A percentile compares a stretch with the other conserved stretches of the same genome.
phyloP scores from a whole-genome alignment of 2,888 invertebrate genomes.

The Leucophenga montana region DNA sequence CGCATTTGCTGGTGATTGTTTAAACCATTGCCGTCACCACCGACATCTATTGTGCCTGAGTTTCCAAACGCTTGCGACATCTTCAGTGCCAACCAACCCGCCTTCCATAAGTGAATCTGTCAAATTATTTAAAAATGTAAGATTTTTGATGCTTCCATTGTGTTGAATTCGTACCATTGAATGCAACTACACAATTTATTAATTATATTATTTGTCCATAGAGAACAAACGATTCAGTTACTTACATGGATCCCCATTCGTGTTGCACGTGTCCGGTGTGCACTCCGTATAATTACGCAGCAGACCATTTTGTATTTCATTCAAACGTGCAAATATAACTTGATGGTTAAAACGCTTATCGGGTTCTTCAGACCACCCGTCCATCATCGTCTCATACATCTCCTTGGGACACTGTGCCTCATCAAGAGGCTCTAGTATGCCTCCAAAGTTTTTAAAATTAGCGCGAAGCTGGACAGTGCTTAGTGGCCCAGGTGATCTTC shows the following conservation, averaged over 20 bases:
- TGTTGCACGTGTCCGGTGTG: constrained; percentile 38
- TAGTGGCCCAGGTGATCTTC: constrained; percentile 73
- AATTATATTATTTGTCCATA: neutral
- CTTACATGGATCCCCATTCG: constrained; percentile 14
- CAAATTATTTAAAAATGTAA: constrained; percentile 10
- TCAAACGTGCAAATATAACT: constrained; percentile 79
- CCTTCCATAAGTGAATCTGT: neutral
- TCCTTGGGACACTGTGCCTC: constrained; percentile 84
- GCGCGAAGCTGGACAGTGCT: constrained; percentile 56
- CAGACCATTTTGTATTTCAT: constrained; percentile 54
- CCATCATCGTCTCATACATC: constrained; percentile 82
- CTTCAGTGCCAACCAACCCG: neutral
- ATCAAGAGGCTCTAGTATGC: constrained; percentile 80
- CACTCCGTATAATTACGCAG: constrained; percentile 47
- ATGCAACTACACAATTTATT: neutral
- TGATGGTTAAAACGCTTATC: constrained; percentile 84
- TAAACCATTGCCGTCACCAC: neutral
- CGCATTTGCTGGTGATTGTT: constrained; percentile 1
- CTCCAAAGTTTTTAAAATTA: constrained; percentile 65
- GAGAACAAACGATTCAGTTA: neutral
- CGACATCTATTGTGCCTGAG: neutral
- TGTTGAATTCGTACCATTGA: neutral
- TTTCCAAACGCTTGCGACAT: neutral
- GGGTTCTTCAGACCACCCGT: constrained; percentile 88
- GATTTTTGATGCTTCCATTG: constrained; percentile 5